Conservation (phyloP, 1,140 invertebrate genomes). For the Oedothorax gibbosus region DNA sequence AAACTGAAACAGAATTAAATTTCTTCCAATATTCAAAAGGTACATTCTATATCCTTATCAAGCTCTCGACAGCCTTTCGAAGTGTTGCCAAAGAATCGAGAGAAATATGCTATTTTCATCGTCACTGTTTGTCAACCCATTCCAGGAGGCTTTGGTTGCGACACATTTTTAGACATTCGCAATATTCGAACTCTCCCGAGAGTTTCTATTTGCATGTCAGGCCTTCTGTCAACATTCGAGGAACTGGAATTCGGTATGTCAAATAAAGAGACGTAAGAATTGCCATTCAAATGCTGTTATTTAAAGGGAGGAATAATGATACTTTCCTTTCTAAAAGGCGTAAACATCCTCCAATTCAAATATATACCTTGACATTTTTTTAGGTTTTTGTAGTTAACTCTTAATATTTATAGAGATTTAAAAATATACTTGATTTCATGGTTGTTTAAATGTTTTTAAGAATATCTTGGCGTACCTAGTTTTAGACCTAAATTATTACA, state of each 20-base stretch:
- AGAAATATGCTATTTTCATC: slow-evolving; percentile 13
- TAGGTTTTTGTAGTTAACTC: too few relatives aligned
- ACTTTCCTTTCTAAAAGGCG: not conserved
- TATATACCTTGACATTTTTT: too few relatives aligned
- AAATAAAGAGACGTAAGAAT: slow-evolving; percentile 24
- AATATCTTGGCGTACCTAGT: too few relatives aligned
- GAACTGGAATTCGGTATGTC: slow-evolving; percentile 16
- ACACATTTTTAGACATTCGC: slow-evolving; percentile 30
- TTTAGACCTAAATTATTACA: too few relatives aligned
- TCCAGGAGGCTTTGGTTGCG: not conserved
- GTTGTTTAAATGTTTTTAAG: too few relatives aligned
- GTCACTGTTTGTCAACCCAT: slow-evolving; percentile 14
- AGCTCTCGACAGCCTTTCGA: slow-evolving; percentile 9
- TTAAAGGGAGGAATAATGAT: not conserved
- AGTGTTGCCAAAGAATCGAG: slow-evolving; percentile 10
- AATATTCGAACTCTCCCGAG: not conserved
- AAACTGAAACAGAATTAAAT: not conserved
- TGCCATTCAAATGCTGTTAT: slow-evolving; percentile 23
- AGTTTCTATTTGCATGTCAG: slow-evolving; percentile 30
- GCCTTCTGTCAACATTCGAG: slow-evolving; percentile 14
- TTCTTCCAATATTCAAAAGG: not conserved
- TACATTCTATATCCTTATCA: slow-evolving; percentile 20
- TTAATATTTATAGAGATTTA: too few relatives aligned
- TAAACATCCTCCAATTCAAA: too few relatives aligned
- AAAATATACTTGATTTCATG: too few relatives aligned